Base-by-base conservation (phyloP, 2,888 invertebrate species). In the Branchipolynoe longqiensis region DNA sequence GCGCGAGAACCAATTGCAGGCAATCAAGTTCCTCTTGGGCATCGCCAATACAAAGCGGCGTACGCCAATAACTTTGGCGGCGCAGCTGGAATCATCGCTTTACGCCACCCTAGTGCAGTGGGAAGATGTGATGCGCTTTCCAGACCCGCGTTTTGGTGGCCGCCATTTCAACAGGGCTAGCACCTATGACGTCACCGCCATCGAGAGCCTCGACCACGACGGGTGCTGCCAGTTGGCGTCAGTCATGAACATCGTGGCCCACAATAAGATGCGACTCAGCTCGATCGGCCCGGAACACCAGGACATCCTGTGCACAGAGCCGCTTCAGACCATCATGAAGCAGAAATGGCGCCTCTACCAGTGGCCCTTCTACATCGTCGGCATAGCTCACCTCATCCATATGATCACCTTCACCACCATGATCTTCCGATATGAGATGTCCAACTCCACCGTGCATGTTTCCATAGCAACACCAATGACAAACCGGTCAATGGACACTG, bases 31-130 rank as follows among this genome's bases (percentile, higher is more conserved):
- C 12, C n/a, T 69, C 22, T 1, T 69, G 4, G 22, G 38, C 18
- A 31, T 78, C 2, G 28, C 8, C 4, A 78, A 78, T 48, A 48
- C 41, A 0, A 22, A 48, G 25, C 28, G 48, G 3, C 28, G 28
- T 4, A 78, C 78, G 0, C 78, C 78, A 28, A 1, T 78, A 0
- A 25, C 78, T 54, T 25, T 78, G 25, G 78, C 78, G 18, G 78
- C 78, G 31, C 4, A 78, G 22, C n/a, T 36, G 14, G 69, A 69
- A 69, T 69, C 78, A 1, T 48, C 78, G 18, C 25, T 78, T 3
- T 78, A 78, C 28, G 14, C 18, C n/a, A 48, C 41, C 28, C 28
- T 78, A 0, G 48, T 78, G 28, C 28, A 4, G n/a, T 78, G 78
- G 78, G 28, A 48, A 22, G 2, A 78, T 48, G 78, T 78, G 28